phyloP scores from a whole-genome alignment of 2,888 invertebrate genomes.

The Caenorhabditis doughertyi region DNA sequence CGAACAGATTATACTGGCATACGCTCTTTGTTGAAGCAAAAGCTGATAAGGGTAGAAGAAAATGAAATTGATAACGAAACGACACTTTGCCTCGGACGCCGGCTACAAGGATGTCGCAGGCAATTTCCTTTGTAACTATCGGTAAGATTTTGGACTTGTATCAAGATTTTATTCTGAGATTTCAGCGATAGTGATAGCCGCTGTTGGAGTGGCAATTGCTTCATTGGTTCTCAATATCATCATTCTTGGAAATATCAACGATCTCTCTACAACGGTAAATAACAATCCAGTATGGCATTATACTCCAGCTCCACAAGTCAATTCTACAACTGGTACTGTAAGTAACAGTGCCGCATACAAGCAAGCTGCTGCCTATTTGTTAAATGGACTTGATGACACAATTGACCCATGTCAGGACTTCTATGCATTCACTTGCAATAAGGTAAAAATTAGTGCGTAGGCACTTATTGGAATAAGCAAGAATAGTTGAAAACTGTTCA shows the following conservation, averaged over 20 bases:
- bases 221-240: constrained; percentile 73
- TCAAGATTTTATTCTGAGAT: constrained; percentile 12
- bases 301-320: constrained; percentile 55
- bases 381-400: constrained; percentile 75
- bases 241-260: constrained; percentile 70
- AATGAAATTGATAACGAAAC: constrained; percentile 27
- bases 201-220: constrained; percentile 69
- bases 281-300: constrained; percentile 59
- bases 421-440: constrained; percentile 74
- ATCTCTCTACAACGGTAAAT: constrained; percentile 55
- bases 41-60: constrained; percentile 9
- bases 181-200: constrained; percentile 65
- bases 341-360: constrained; percentile 37
- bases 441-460: too few relatives aligned
- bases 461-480: too few relatives aligned
- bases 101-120: constrained; percentile 57
- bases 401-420: constrained; percentile 78
- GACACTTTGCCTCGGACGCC: constrained; percentile 49
- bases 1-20: constrained; percentile 39
- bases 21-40: neutral
- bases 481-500: too few relatives aligned
- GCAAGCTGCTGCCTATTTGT: constrained; percentile 61
- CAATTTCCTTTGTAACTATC: constrained; percentile 36
- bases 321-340: constrained; percentile 46
- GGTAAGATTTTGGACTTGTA: constrained; percentile 33